Conservation (phyloP, 2,113 vertebrate species). For the Phaethon lepturus region DNA sequence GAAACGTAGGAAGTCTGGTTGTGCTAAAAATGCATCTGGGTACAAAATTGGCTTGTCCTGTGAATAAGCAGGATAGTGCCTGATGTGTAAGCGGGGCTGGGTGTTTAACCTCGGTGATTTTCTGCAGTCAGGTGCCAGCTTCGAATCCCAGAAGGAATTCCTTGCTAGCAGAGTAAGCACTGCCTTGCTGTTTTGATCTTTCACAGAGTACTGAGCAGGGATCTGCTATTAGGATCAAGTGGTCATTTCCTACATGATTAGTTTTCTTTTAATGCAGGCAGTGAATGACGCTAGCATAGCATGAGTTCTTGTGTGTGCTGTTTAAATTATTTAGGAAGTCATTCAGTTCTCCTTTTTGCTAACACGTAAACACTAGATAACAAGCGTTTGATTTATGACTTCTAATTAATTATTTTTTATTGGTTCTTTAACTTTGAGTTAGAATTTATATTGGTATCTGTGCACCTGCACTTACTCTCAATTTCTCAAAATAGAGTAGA, state of each 20-base stretch:
- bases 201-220: not conserved
- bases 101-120: not conserved
- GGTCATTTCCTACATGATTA: not conserved
- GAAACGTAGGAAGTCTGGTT: not conserved
- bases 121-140: not conserved
- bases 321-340: not conserved
- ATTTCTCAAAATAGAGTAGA: slow-evolving; percentile 11
- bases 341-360: not conserved
- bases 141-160: not conserved
- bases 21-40: not conserved
- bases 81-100: not conserved
- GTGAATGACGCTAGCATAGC: not conserved
- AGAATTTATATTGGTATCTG: not conserved
- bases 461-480: slow-evolving; percentile 28
- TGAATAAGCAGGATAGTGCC: not conserved
- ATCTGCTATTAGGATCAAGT: not conserved
- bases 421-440: not conserved
- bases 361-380: not conserved
- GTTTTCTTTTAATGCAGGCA: not conserved
- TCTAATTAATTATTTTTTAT: not conserved
- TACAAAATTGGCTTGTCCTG: not conserved
- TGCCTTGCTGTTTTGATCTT: not conserved
- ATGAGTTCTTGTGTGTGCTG: not conserved
- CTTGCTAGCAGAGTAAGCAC: not conserved
- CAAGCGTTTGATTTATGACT: not conserved